Conservation (phyloP, 2,888 invertebrate genomes). For the Dasypolia templi region DNA sequence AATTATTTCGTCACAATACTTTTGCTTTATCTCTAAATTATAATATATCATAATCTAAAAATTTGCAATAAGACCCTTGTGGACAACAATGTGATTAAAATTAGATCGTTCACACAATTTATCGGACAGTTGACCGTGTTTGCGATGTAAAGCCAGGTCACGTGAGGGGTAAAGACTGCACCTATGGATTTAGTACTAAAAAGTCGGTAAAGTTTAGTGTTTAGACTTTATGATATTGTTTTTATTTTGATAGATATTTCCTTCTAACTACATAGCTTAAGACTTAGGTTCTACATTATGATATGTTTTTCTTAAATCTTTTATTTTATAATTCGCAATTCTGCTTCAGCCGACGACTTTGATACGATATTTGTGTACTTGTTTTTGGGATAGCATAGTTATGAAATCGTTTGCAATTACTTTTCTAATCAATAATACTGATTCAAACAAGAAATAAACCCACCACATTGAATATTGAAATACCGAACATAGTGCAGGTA, state of each 20-base stretch:
- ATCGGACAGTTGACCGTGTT: constrained; percentile 76
- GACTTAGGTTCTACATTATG: not conserved
- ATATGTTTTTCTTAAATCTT: constrained; percentile 10
- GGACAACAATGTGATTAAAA: constrained; percentile 76
- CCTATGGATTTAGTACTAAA: constrained; percentile 89
- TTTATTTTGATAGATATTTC: constrained; percentile 49
- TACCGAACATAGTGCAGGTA: constrained; percentile 19
- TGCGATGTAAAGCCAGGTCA: constrained; percentile 80
- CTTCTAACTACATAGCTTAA: not conserved
- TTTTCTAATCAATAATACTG: constrained; percentile 8
- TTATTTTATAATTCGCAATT: constrained; percentile 1
- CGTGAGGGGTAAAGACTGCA: constrained; percentile 82
- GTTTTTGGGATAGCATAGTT: constrained; percentile 7
- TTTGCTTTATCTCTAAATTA: constrained; percentile 51
- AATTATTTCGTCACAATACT: constrained; percentile 50
- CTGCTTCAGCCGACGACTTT: constrained; percentile 14
- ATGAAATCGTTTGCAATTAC: constrained; percentile 10
- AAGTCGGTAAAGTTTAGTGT: constrained; percentile 89
- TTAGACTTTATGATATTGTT: constrained; percentile 62
- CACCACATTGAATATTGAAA: not conserved
- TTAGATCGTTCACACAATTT: constrained; percentile 65
- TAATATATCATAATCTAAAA: constrained; percentile 50
- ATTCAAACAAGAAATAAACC: constrained; percentile 2
- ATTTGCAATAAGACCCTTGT: constrained; percentile 59
- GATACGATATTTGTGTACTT: constrained; percentile 8